A percentile compares a stretch with the other conserved stretches of the same genome.
These are phyloP conservation scores for Glomeris marginata DNA, from an alignment of 2,888 invertebrate genomes.

Conservation along the genomic window DNA sequence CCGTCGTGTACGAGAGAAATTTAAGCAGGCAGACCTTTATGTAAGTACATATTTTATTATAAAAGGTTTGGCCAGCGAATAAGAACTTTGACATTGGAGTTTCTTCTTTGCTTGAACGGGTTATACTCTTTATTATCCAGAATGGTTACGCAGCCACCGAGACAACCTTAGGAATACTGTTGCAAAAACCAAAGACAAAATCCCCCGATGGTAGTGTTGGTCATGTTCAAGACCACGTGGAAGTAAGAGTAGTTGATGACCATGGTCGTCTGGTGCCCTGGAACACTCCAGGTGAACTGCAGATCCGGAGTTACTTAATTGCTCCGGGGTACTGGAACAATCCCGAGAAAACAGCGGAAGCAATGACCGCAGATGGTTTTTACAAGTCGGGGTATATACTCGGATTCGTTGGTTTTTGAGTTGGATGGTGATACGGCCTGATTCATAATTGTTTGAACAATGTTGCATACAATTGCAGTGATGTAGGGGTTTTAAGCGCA, in stretches of 20 bases:
- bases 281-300: conserved; percentile 59
- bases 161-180: too few species aligned
- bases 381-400: conserved; percentile 65
- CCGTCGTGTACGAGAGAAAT: too few species aligned
- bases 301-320: conserved; percentile 51
- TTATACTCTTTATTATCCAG: too few species aligned
- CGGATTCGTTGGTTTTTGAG: background rate
- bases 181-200: too few species aligned
- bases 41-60: too few species aligned
- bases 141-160: too few species aligned
- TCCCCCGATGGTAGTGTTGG: too few species aligned
- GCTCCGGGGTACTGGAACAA: conserved; percentile 74
- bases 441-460: background rate
- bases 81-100: too few species aligned
- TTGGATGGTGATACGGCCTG: background rate
- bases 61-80: too few species aligned
- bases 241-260: conserved; percentile 12
- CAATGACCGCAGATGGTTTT: conserved; percentile 52
- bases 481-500: conserved; percentile 33
- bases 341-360: conserved; percentile 51
- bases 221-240: background rate
- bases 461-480: background rate
- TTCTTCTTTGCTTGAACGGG: too few species aligned
- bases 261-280: conserved; percentile 43
- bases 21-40: too few species aligned